These are phyloP conservation scores for Ferdinandea cuprea DNA, from an alignment of 2,888 invertebrate species.

Conservation along the genomic window DNA sequence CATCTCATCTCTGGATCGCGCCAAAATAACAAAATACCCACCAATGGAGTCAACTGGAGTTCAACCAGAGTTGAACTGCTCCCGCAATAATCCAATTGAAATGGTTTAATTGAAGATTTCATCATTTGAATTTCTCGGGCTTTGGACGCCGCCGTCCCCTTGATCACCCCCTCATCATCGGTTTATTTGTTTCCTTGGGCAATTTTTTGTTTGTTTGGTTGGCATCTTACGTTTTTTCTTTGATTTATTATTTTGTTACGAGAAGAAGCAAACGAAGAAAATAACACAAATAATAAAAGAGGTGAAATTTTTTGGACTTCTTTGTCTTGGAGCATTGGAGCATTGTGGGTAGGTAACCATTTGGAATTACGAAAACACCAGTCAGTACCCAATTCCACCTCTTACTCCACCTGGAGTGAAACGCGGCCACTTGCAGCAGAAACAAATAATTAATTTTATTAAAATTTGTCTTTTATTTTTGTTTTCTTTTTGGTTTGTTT, in stretches of 20 bases:
- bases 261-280: slow-evolving; percentile 25
- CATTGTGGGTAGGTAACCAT: slow-evolving; percentile 49
- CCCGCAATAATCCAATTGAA: slow-evolving; percentile 74
- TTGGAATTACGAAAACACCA: slow-evolving; percentile 57
- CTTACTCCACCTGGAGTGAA: slow-evolving; percentile 31
- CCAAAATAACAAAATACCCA: slow-evolving; percentile 30
- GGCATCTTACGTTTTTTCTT: slow-evolving; percentile 63
- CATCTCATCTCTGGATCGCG: slow-evolving; percentile 9
- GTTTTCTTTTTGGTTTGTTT: too few species aligned
- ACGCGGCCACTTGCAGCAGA: slow-evolving; percentile 47
- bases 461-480: slow-evolving; percentile 24
- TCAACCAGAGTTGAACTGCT: slow-evolving; percentile 73
- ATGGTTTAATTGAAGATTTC: slow-evolving; percentile 74
- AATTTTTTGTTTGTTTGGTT: slow-evolving; percentile 47
- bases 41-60: slow-evolving; percentile 69
- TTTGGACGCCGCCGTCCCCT: neutral
- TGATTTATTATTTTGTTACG: slow-evolving; percentile 69
- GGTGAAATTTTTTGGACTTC: slow-evolving; percentile 70
- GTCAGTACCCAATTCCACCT: slow-evolving; percentile 9
- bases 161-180: slow-evolving; percentile 15
- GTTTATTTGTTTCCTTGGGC: slow-evolving; percentile 52
- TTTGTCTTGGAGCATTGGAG: slow-evolving; percentile 57
- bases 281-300: slow-evolving; percentile 45
- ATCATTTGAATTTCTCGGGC: slow-evolving; percentile 70
- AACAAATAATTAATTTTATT: slow-evolving; percentile 63